Evolutionary conservation across 2,888 invertebrate genomes (phyloP).

Genomic region (Byasa hedistus): DNA sequence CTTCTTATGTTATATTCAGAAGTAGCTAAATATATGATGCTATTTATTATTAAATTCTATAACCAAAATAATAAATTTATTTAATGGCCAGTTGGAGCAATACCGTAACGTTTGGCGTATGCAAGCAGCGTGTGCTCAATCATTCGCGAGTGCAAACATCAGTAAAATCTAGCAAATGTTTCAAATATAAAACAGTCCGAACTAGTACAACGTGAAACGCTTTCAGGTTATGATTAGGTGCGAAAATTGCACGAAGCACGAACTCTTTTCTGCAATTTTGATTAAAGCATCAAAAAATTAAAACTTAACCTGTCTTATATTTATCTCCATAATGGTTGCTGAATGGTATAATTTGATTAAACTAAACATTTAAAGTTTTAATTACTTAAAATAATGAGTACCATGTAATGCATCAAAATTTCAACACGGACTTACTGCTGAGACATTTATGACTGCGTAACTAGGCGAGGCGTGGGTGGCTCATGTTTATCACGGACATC

Average conservation of each 20-base stretch:
- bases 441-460: conserved; percentile 2
- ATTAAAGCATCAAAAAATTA: neutral
- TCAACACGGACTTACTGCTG: neutral
- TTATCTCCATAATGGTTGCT: neutral
- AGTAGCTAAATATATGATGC: neutral
- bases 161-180: conserved; percentile 46
- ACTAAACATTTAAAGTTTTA: neutral
- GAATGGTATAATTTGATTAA: neutral
- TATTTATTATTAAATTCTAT: conserved; percentile 36
- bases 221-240: conserved; percentile 34
- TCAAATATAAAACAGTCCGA: conserved; percentile 54
- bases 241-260: conserved; percentile 33
- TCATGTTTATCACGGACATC: conserved; percentile 46
- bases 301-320: no score
- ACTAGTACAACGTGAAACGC: conserved; percentile 26
- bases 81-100: conserved; percentile 9
- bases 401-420: neutral
- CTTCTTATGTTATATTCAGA: neutral
- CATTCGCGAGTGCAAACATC: conserved; percentile 63
- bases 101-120: conserved; percentile 23
- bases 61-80: conserved; percentile 24
- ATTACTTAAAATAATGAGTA: neutral
- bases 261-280: neutral
- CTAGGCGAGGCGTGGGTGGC: conserved; percentile 35
- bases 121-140: conserved; percentile 58